Evolutionary conservation across 2,888 invertebrate species (phyloP).

Genomic region (Xylota segnis): DNA sequence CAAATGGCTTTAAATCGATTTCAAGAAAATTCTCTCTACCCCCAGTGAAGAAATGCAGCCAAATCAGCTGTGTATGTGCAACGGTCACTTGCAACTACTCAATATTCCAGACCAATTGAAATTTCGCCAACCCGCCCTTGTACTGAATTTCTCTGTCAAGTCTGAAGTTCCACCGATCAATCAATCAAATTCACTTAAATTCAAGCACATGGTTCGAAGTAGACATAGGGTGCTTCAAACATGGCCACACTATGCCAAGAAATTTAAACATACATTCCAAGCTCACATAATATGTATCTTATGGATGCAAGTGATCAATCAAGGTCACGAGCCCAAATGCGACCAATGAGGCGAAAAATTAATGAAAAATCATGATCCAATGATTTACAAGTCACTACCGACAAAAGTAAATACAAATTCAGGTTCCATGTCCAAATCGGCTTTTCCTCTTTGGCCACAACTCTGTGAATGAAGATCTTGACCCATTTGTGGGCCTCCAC

Average conservation of each 20-base stretch:
- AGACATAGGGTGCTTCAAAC: not conserved
- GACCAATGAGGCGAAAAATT: constrained; percentile 13
- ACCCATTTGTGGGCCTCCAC: constrained; percentile 39
- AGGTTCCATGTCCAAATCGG: constrained; percentile 29
- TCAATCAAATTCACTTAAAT: constrained; percentile 34
- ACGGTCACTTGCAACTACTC: constrained; percentile 28
- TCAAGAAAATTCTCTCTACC: constrained; percentile 31
- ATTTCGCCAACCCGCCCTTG: constrained; percentile 57
- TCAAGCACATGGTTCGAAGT: not conserved
- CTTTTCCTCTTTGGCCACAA: constrained; percentile 18
- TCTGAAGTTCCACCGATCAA: not conserved
- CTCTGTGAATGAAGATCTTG: constrained; percentile 39
- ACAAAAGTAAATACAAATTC: constrained; percentile 21
- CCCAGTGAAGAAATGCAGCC: constrained; percentile 24
- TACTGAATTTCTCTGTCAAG: constrained; percentile 55
- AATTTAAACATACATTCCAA: not conserved
- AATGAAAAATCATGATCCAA: constrained; percentile 43
- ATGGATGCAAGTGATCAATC: constrained; percentile 15
- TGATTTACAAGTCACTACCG: constrained; percentile 25
- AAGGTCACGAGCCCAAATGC: constrained; percentile 38
- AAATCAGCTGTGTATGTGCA: constrained; percentile 17
- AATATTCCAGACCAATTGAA: constrained; percentile 40
- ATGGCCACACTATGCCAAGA: not conserved
- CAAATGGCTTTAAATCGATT: constrained; percentile 33
- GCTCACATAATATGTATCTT: constrained; percentile 14